A percentile compares a stretch with the other conserved stretches of the same genome.
Conservation (phyloP, 1,140 invertebrate species). For the Drosophila gunungcola region DNA sequence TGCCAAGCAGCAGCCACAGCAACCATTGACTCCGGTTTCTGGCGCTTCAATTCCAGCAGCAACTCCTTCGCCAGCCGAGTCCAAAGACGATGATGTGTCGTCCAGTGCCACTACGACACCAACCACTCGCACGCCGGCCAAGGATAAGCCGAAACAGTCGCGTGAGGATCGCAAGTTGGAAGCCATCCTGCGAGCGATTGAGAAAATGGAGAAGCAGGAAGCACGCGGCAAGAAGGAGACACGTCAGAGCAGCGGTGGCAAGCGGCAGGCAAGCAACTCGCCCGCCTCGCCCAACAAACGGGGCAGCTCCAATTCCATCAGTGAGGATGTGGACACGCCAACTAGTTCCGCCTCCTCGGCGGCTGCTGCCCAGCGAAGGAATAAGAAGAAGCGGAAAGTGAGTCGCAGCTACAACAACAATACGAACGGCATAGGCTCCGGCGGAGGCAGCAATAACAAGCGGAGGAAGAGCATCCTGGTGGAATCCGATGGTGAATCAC, state of each 20-base stretch:
- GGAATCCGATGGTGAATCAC: constrained; percentile 89
- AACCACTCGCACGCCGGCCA: constrained; percentile 42
- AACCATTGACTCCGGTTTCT: constrained; percentile 3
- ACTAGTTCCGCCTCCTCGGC: constrained; percentile 25
- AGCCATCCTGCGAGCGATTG: constrained; percentile 97
- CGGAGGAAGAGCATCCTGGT: constrained; percentile 86
- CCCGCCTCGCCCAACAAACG: constrained; percentile 72
- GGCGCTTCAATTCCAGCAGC: constrained; percentile 15
- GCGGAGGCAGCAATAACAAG: constrained; percentile 39
- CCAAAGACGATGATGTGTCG: constrained; percentile 22
- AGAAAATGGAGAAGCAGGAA: constrained; percentile 92
- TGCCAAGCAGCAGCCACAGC: constrained; percentile 31
- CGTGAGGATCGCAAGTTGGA: constrained; percentile 98
- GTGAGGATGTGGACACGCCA: constrained; percentile 41
- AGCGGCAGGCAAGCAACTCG: constrained; percentile 69
- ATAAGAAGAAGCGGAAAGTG: constrained; percentile 80
- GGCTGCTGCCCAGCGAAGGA: constrained; percentile 37
- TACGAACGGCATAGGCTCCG: constrained; percentile 17
- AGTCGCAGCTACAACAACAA: constrained; percentile 64
- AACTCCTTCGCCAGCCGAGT: constrained; percentile 15
- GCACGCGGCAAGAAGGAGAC: constrained; percentile 88
- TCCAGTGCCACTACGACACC: constrained; percentile 26
- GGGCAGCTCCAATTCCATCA: constrained; percentile 57
- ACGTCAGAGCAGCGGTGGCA: constrained; percentile 55
- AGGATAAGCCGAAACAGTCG: constrained; percentile 87